Conservation (phyloP, 2,888 invertebrate species). For the Metopia argyrocephala region DNA sequence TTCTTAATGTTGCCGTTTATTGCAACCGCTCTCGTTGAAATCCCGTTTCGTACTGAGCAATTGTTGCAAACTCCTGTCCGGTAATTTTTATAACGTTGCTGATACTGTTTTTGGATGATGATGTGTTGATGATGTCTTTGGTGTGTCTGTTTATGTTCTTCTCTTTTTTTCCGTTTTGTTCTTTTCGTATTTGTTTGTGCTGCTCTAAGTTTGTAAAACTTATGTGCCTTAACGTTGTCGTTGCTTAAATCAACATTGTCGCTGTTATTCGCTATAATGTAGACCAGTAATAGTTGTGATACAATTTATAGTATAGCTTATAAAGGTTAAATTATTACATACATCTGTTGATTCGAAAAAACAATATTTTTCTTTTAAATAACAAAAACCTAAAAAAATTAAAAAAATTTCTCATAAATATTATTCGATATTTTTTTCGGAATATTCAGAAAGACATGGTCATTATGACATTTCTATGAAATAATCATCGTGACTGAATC, state of each 20-base stretch:
- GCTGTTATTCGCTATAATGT: conserved; percentile 3
- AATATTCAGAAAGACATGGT: no score
- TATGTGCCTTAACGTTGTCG: conserved; percentile 38
- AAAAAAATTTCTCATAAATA: no score
- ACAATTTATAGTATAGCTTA: not conserved
- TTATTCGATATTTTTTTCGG: no score
- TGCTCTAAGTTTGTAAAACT: conserved; percentile 44
- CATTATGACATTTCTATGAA: no score
- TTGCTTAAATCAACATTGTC: conserved; percentile 4
- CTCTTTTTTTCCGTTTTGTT: not conserved
- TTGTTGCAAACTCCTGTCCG: conserved; percentile 61
- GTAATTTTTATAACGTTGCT: conserved; percentile 52
- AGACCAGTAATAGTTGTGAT: no score
- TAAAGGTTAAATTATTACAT: not conserved
- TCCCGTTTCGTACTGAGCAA: conserved; percentile 73
- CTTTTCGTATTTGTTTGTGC: conserved; percentile 28
- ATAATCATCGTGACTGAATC: no score
- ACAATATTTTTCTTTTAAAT: no score
- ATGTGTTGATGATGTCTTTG: conserved; percentile 17
- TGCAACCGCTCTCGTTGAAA: conserved; percentile 71
- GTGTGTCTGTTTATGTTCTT: not conserved
- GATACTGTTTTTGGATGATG: conserved; percentile 23
- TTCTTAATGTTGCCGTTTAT: conserved; percentile 40
- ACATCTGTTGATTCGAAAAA: no score
- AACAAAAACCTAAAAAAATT: no score